Evolutionary conservation across 2,113 vertebrate species (phyloP).

Genomic region (Oophaga pumilio): DNA sequence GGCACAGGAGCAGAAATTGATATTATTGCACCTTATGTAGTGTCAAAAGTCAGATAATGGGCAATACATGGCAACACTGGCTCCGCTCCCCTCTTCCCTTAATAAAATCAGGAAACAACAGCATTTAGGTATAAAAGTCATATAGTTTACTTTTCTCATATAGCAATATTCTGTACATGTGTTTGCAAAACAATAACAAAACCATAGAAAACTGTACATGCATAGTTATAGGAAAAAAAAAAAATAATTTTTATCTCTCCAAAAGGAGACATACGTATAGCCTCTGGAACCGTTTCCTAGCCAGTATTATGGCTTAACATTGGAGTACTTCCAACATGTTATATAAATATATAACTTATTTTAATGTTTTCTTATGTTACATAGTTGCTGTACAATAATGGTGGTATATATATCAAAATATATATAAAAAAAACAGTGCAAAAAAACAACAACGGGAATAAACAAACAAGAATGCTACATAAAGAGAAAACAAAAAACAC

Average conservation of each 20-base stretch:
- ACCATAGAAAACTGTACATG: constrained; percentile 50
- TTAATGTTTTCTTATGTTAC: constrained; percentile 39
- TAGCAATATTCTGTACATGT: constrained; percentile 55
- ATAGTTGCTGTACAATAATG: constrained; percentile 43
- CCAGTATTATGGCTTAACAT: constrained; percentile 57
- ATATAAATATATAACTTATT: constrained; percentile 58
- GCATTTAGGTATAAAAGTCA: constrained; percentile 47
- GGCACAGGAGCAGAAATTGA: not conserved
- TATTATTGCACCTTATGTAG: too few relatives aligned
- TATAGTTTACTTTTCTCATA: constrained; percentile 54
- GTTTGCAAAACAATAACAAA: constrained; percentile 38
- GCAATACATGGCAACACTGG: not conserved
- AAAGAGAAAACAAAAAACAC: not conserved
- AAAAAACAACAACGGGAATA: constrained; percentile 19
- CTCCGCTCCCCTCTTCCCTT: too few relatives aligned
- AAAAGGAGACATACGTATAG: constrained; percentile 55
- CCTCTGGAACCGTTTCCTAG: constrained; percentile 47
- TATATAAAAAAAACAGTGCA: constrained; percentile 37
- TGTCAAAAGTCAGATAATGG: not conserved
- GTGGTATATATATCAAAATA: constrained; percentile 45
- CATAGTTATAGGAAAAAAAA: constrained; percentile 52
- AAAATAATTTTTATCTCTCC: constrained; percentile 52
- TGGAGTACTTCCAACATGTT: constrained; percentile 54
- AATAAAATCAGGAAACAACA: too few relatives aligned
- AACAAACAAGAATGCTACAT: constrained; percentile 52